Evolutionary conservation across 2,797 vertebrate species (phyloP), one percentile per base, ranked within the genome.

Genomic region (Coranthus polyacanthus): DNA sequence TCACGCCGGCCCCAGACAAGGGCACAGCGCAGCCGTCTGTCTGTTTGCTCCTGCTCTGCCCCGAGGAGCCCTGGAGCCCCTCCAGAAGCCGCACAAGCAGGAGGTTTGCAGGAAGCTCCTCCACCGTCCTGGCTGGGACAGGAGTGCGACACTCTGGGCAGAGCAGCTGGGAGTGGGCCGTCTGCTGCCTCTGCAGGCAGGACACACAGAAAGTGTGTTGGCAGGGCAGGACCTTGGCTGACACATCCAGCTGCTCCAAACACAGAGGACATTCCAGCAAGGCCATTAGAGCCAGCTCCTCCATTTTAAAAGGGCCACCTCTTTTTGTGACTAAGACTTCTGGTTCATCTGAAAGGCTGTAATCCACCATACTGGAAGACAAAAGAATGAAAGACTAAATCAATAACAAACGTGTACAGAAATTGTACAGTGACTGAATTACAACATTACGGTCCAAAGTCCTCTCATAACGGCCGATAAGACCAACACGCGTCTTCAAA

Each of bases 121-220:
- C 95, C 18, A 95, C 96, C 24, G 91, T 91, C 88, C 71, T 68
- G 62, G 38, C 94, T 73, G n/a, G 91, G 80, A 93, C 93, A 0
- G 93, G 93, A 16, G 94, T 88, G 39, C 87, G 76, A 85, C 97
- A 97, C 88, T 97, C 96, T 0, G 97, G 97, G 64, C 97, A 98
- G 76, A 94, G 79, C 52, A 97, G 89, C 84, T 95, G 94, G 75
- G 94, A 92, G 67, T 87, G 87, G 18, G 92, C 85, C 18, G 90
- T 89, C 82, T 95, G 90, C 68, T 94, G 94, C 79, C 89, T 92
- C 89, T 95, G 95, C 60, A 98, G 91, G 74, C 97, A 99, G 49
- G 95, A 82, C 71, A 93, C 85, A 75, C 97, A 98, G 94, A 98
- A 98, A 0, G 96, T 97, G 91, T 98, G 97, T 88, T 98, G 97